These are phyloP conservation scores for Rhinella marina DNA, from an alignment of 2,797 vertebrate species.

Conservation along the genomic window DNA sequence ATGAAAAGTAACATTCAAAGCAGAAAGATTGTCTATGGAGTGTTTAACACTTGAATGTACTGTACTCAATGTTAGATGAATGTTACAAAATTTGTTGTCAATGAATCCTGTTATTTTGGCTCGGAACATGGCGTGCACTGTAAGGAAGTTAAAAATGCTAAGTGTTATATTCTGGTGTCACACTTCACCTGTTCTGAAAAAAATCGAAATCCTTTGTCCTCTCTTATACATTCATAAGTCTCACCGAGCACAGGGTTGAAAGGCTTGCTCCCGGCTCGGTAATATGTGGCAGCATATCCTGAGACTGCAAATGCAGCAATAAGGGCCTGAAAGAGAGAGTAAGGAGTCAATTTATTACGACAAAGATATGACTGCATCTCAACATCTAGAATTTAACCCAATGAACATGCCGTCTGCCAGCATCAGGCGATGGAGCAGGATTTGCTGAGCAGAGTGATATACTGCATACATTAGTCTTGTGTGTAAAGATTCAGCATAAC, in stretches of 20 bases:
- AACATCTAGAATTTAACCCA: too few relatives aligned
- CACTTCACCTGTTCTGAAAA: slow-evolving; percentile 93
- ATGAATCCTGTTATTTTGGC: neutral
- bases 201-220: slow-evolving; percentile 98
- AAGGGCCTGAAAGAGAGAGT: slow-evolving; percentile 81
- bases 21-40: neutral
- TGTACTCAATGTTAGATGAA: neutral
- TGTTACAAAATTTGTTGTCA: neutral
- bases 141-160: neutral
- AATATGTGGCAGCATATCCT: slow-evolving; percentile 97
- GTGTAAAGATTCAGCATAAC: too few relatives aligned
- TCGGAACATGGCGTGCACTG: neutral
- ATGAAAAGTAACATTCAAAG: neutral
- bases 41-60: neutral
- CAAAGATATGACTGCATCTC: too few relatives aligned
- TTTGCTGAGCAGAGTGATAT: too few relatives aligned
- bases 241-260: slow-evolving; percentile 98
- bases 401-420: too few relatives aligned
- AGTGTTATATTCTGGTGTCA: slow-evolving; percentile 23
- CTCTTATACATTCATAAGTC: slow-evolving; percentile 96
- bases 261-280: slow-evolving; percentile 98
- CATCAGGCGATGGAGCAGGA: neutral
- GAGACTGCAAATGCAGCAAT: slow-evolving; percentile 97
- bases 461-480: too few relatives aligned
- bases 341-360: neutral